Evolutionary conservation across 2,113 vertebrate species (phyloP).

Genomic region (Petaurus breviceps): DNA sequence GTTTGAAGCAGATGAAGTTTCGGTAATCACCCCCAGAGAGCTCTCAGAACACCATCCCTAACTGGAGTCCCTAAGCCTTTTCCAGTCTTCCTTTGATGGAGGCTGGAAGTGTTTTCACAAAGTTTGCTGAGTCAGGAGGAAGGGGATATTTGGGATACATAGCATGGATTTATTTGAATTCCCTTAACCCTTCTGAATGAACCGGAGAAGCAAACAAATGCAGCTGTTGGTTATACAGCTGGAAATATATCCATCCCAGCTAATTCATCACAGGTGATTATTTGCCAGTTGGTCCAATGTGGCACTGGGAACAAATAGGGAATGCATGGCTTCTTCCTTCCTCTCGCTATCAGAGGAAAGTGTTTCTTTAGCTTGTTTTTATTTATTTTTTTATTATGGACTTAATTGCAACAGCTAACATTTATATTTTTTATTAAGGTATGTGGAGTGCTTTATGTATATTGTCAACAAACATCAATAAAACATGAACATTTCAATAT

Average conservation of each 20-base stretch:
- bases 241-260: conserved; percentile 16
- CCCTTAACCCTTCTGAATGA: conserved; percentile 54
- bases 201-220: conserved; percentile 6
- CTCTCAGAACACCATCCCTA: conserved; percentile 56
- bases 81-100: conserved; percentile 31
- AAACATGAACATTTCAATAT: not conserved
- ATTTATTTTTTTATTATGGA: not conserved
- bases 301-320: not conserved
- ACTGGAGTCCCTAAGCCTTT: conserved; percentile 26
- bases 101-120: conserved; percentile 65
- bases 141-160: conserved; percentile 48
- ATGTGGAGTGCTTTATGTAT: not conserved
- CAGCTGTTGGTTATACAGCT: conserved; percentile 18
- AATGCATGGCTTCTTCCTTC: conserved; percentile 60
- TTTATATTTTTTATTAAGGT: not conserved
- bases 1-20: conserved; percentile 40
- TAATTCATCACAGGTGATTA: conserved; percentile 29
- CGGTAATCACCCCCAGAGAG: not conserved
- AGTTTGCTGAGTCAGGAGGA: conserved; percentile 65
- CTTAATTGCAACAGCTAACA: not conserved
- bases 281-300: conserved; percentile 31
- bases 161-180: conserved; percentile 64
- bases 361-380: not conserved
- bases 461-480: not conserved
- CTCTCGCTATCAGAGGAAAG: not conserved